phyloP scores from a whole-genome alignment of 2,113 vertebrate species.

The Hiodon alosoides region DNA sequence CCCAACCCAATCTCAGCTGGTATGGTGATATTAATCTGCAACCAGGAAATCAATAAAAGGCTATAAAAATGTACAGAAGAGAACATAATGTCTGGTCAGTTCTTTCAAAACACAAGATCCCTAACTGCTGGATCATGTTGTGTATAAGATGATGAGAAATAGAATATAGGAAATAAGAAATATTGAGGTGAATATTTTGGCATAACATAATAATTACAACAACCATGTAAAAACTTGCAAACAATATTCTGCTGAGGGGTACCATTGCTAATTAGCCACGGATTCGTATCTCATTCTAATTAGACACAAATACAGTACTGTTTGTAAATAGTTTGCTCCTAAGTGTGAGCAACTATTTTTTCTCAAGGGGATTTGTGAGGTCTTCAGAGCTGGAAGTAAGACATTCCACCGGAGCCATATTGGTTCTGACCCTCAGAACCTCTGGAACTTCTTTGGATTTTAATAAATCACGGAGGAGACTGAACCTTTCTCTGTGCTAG shows the following conservation, averaged over 20 bases:
- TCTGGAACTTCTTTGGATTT: too few species aligned
- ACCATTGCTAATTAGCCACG: background rate
- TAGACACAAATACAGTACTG: background rate
- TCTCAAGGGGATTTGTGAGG: too few species aligned
- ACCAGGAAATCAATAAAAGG: background rate
- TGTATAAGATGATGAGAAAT: background rate
- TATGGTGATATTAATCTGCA: slow-evolving; percentile 5
- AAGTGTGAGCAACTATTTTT: background rate
- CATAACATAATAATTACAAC: slow-evolving; percentile 1
- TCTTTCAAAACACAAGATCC: background rate
- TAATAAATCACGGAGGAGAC: too few species aligned
- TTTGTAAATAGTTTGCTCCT: slow-evolving; percentile 5
- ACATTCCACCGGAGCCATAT: too few species aligned
- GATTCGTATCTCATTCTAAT: background rate
- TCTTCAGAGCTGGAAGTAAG: too few species aligned
- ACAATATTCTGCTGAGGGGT: too few species aligned
- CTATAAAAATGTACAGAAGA: background rate
- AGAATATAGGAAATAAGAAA: background rate
- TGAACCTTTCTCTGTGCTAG: too few species aligned
- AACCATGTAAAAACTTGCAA: background rate
- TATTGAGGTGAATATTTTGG: background rate
- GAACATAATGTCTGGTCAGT: background rate
- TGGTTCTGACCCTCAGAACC: too few species aligned
- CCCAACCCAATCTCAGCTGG: background rate
- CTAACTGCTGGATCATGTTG: background rate